Evolutionary conservation across 2,888 invertebrate genomes (phyloP).

Genomic region (Deroplatys truncata): DNA sequence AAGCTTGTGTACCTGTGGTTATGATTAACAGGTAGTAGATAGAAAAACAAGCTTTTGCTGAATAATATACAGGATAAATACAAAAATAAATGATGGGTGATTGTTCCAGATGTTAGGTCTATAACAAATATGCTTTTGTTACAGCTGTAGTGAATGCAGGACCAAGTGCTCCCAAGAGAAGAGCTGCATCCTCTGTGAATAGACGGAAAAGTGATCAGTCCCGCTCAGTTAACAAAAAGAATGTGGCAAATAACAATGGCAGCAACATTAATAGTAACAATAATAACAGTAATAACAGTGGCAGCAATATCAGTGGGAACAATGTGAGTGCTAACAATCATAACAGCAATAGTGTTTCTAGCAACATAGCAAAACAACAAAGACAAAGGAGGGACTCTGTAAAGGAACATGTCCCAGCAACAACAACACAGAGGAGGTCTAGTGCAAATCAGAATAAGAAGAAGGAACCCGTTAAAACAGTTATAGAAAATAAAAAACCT

Average conservation of each 20-base stretch:
- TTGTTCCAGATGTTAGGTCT: no score
- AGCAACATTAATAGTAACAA: conserved; percentile 30
- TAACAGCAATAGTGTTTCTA: conserved; percentile 35
- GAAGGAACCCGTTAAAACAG: not conserved
- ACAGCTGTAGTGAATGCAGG: not conserved
- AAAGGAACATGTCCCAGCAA: conserved; percentile 48
- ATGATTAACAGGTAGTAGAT: no score
- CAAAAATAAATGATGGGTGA: no score
- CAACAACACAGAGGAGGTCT: conserved; percentile 38
- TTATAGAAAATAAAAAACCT: conserved; percentile 19
- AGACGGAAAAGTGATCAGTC: conserved; percentile 21
- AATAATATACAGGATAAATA: no score
- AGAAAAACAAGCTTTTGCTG: no score
- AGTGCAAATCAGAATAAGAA: conserved; percentile 26
- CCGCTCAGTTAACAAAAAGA: conserved; percentile 29
- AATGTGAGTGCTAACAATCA: conserved; percentile 50
- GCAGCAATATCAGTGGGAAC: conserved; percentile 42
- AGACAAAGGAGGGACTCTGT: conserved; percentile 45
- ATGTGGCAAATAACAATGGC: conserved; percentile 34
- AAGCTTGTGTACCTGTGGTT: no score
- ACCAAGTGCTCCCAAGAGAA: not conserved
- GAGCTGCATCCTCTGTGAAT: not conserved
- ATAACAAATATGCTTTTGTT: not conserved
- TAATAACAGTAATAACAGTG: conserved; percentile 30
- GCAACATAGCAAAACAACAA: conserved; percentile 39